phyloP scores from a whole-genome alignment of 2,113 vertebrate genomes.

The Pao palembangensis region DNA sequence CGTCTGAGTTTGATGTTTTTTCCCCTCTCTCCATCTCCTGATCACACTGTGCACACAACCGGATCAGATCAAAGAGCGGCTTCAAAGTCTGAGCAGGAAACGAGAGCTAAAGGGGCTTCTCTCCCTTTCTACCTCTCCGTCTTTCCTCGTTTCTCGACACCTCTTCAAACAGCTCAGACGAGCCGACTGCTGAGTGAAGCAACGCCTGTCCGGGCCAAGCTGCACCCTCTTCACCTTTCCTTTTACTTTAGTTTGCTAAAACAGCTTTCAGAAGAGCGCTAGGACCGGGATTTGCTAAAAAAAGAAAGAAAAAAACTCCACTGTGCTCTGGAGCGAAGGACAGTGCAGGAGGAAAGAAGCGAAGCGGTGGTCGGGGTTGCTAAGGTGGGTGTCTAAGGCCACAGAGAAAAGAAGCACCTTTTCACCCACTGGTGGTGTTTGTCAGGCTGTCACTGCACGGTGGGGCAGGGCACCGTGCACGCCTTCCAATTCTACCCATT shows the following conservation, averaged over 20 bases:
- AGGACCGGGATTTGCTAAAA: conserved; percentile 7
- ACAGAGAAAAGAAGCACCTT: conserved; percentile 64
- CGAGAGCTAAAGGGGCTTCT: conserved; percentile 64
- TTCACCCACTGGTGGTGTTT: conserved; percentile 39
- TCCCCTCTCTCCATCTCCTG: conserved; percentile 30
- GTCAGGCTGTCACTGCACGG: conserved; percentile 45
- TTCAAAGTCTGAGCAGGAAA: conserved; percentile 75
- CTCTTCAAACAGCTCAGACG: conserved; percentile 58
- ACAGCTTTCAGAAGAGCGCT: conserved; percentile 27
- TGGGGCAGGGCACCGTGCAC: conserved; percentile 43
- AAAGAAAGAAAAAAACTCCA: neutral
- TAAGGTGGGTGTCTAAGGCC: conserved; percentile 62
- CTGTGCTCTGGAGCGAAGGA: conserved; percentile 21
- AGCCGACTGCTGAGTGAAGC: conserved; percentile 29
- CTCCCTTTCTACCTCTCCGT: conserved; percentile 34
- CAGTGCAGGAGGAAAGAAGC: conserved; percentile 21
- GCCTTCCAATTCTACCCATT: conserved; percentile 38
- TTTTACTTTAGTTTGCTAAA: conserved; percentile 33
- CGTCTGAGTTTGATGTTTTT: conserved; percentile 54
- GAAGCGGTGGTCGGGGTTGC: conserved; percentile 37
- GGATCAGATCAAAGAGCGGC: conserved; percentile 74
- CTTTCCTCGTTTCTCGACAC: conserved; percentile 55
- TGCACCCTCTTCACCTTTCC: conserved; percentile 48
- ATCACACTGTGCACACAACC: conserved; percentile 69
- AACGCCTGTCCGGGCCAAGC: conserved; percentile 31